Base-by-base conservation (phyloP, 2,888 invertebrate genomes). In the Quadroppia sp. region DNA sequence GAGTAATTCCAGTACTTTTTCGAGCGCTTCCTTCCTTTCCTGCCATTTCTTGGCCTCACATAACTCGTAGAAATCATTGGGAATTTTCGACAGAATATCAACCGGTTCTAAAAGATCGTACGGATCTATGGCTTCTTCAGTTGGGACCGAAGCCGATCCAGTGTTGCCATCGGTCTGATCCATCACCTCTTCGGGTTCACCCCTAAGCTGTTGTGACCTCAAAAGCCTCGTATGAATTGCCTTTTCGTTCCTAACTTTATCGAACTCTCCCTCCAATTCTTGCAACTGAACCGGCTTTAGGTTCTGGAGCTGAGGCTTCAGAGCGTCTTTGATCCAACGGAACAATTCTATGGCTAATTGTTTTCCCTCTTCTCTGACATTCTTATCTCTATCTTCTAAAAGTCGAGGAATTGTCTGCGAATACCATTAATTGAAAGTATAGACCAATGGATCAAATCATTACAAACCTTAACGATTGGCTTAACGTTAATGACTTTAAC, bases 1-100 rank as follows among this genome's bases (percentile, higher is more conserved):
- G 13, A 92, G 81, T 25, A 95, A 83, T 77, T 87, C 87, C 77
- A 94, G 92, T 15, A 97, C 82, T 0, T 86, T 85, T 79, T 97
- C 97, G 17, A 99, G 82, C 0, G 90, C 90, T 81, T 97, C 96
- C 81, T 95, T 96, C 36, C 99, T 86, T 74, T 97, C 93, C 81
- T 93, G 93, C 99, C 96, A 99, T 81, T 94, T 97, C 82, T 94
- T 96, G 0, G 92, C 92, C 80, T 98, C 94, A 3, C 92, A 82
- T 82, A 95, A 92, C 3, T 96, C 95, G 81, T 90, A 94, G 82
- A 97, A 98, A 82, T 97, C 94, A 83, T 94, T 93, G 0, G 97
- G 95, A 45, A 99, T 83, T 81, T 94, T 92, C 0, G 92, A 89
- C 0, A 98, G 82, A 78, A 99, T 92, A 81, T 99, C 95, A 67